These are phyloP conservation scores for Apis dorsata DNA, from an alignment of 1,140 invertebrate genomes.

Conservation along the genomic window DNA sequence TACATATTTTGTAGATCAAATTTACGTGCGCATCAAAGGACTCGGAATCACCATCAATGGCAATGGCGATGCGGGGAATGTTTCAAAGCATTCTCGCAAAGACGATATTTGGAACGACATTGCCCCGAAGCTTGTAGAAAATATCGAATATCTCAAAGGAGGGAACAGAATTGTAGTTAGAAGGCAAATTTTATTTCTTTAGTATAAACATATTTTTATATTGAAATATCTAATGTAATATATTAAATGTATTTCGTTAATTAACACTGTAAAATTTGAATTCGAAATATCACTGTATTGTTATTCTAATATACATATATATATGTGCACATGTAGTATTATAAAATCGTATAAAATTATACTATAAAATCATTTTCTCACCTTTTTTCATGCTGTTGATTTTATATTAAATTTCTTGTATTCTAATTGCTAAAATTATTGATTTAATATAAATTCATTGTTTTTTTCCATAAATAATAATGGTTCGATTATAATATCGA, in stretches of 20 bases:
- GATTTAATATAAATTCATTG: not conserved
- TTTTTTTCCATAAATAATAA: not conserved
- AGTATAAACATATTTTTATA: not conserved
- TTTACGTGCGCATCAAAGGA: constrained; percentile 85
- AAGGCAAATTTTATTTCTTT: constrained; percentile 11
- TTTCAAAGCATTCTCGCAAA: constrained; percentile 87
- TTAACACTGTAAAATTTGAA: constrained; percentile 5
- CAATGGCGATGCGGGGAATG: constrained; percentile 84
- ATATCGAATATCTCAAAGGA: constrained; percentile 77
- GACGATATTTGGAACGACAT: constrained; percentile 87
- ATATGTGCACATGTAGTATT: not conserved
- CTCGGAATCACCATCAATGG: constrained; percentile 86
- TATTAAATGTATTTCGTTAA: constrained; percentile 28
- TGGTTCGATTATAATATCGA: not conserved
- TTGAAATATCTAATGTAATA: constrained; percentile 26
- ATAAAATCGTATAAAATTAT: not conserved
- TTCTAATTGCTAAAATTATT: not conserved
- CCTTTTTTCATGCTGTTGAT: not conserved
- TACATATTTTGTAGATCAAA: constrained; percentile 81
- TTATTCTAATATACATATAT: not conserved
- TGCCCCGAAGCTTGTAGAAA: constrained; percentile 86
- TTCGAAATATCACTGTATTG: not conserved
- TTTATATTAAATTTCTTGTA: not conserved
- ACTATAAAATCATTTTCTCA: not conserved
- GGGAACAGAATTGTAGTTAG: constrained; percentile 57